Percentiles rank a stretch among this genome's conserved stretches.
Evolutionary conservation across 2,797 vertebrate species (phyloP).

Genomic region (Pitangus sulphuratus): DNA sequence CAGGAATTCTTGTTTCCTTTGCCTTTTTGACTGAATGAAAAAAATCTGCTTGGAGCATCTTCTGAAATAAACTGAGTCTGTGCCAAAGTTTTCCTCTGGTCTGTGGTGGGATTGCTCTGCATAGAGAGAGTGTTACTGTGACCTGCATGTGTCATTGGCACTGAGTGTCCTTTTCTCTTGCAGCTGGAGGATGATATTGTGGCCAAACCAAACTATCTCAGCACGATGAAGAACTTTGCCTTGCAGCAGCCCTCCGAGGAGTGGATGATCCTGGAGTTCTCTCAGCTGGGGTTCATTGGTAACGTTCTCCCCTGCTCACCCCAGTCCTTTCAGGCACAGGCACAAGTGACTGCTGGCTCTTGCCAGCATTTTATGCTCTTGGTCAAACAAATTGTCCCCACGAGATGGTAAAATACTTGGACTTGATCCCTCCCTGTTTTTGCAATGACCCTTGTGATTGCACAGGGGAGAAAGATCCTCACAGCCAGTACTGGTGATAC

Average conservation of each 20-base stretch:
- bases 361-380: background rate
- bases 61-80: background rate
- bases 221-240: conserved; percentile 99
- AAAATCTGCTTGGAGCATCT: background rate
- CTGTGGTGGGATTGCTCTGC: background rate
- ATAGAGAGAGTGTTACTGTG: background rate
- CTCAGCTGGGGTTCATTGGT: conserved; percentile 98
- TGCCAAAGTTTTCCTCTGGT: background rate
- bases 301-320: background rate
- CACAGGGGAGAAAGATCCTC: background rate
- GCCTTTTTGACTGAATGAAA: background rate
- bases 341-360: background rate
- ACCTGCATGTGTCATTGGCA: background rate
- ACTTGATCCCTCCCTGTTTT: background rate
- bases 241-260: conserved; percentile 96
- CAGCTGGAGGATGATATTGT: conserved; percentile 98
- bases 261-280: conserved; percentile 99
- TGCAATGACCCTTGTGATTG: background rate
- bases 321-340: background rate
- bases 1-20: background rate
- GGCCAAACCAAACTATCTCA: conserved; percentile 97
- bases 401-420: background rate
- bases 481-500: background rate
- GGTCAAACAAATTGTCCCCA: background rate
- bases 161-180: conserved; percentile 14